Evolutionary conservation across 2,797 vertebrate genomes (phyloP).

Genomic region (Chelon labrosus): DNA sequence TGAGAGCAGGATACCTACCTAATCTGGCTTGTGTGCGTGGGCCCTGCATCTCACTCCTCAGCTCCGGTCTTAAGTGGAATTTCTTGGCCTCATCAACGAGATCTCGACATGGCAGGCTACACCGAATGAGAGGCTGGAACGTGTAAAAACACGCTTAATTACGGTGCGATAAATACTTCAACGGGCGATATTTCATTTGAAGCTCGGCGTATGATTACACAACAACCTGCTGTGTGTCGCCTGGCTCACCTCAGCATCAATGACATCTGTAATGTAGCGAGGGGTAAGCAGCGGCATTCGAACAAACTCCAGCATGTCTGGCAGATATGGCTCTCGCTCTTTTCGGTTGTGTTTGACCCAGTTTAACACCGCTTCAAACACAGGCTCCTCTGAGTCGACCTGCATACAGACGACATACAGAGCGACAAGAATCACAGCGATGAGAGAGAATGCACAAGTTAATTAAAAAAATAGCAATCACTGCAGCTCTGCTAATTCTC

Average conservation of each 20-base stretch:
- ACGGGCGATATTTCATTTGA: conserved; percentile 31
- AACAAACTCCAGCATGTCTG: conserved; percentile 95
- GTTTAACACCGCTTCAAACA: conserved; percentile 96
- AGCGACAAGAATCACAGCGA: background rate
- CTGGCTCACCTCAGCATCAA: conserved; percentile 93
- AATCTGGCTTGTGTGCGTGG: conserved; percentile 95
- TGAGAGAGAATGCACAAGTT: background rate
- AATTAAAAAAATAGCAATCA: background rate
- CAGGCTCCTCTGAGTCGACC: conserved; percentile 98
- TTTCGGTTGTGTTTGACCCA: conserved; percentile 98
- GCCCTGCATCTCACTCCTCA: conserved; percentile 98
- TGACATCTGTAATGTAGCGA: conserved; percentile 98
- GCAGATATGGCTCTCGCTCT: conserved; percentile 91
- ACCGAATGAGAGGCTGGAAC: conserved; percentile 93
- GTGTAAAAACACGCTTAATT: conserved; percentile 58
- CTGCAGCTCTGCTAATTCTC: background rate
- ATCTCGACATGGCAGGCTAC: conserved; percentile 97
- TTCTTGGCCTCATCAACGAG: conserved; percentile 99
- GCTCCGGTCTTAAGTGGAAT: conserved; percentile 96
- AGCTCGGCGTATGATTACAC: conserved; percentile 23
- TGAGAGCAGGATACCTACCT: conserved; percentile 67
- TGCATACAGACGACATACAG: conserved; percentile 56
- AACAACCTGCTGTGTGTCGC: conserved; percentile 21
- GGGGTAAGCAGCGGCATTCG: conserved; percentile 97
- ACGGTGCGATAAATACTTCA: conserved; percentile 27